Evolutionary conservation across 2,113 vertebrate species (phyloP), one percentile per base, ranked within the genome.

Genomic region (Thalassarche chlororhynchos): DNA sequence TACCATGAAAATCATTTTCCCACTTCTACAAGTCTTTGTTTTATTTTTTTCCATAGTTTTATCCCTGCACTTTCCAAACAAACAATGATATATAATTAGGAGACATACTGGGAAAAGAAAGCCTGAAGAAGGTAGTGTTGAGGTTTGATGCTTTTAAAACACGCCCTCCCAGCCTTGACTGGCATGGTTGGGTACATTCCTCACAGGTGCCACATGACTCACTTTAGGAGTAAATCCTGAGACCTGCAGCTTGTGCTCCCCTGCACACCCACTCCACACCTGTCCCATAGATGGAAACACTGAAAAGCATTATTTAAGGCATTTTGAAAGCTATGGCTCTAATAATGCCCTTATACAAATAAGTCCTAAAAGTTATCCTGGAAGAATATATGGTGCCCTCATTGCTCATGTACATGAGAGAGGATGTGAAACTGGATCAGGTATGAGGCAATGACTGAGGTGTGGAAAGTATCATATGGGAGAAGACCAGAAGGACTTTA

Each of bases 351-450:
- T 74, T 80, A 68, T 40, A 23, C 23, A 91, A 42, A 42, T 42
- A 69, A 75, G 17, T 65, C n/a, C 23, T 17, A 71, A 52, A 5
- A 61, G 24, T 74, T 91, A 70, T 34, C 49, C 49, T 84, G 36
- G 54, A 64, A 93, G 61, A 87, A 91, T 38, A 38, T 0, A 36
- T 14, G 17, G 4, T 84, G 46, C 8, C 20, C 18, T 74, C 13
- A 15, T 84, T 0, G 1, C 25, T 62, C 8, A 12, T 6, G 19
- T 42, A 29, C 10, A 29, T 0, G 2, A 34, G 23, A 70, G 46
- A 83, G n/a, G 20, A 38, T 12, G 9, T 42, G 57, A n/a, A 86
- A 60, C 12, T 58, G n/a, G 12, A 61, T 71, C 47, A 26, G 26
- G 5, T 31, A 32, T 26, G 24, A 78, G 28, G 10, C 57, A 38